Conservation (phyloP, 2,888 invertebrate genomes). For the Buathra laborator region DNA sequence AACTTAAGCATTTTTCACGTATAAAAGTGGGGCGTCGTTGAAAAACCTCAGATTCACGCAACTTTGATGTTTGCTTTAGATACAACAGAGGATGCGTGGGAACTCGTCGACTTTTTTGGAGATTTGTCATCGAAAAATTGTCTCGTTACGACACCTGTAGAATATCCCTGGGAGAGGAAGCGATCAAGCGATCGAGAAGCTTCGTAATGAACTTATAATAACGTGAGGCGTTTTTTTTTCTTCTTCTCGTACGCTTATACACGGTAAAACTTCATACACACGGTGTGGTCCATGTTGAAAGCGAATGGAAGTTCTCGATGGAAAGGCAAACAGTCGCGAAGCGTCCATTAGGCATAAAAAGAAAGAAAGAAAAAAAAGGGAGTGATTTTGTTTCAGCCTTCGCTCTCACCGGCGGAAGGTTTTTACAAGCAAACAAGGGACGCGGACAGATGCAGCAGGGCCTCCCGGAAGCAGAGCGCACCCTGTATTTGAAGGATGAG, state of each 20-base stretch:
- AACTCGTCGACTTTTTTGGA: not conserved
- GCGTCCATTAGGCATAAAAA: constrained; percentile 45
- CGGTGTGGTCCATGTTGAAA: constrained; percentile 35
- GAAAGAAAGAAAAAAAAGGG: not conserved
- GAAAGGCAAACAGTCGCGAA: constrained; percentile 57
- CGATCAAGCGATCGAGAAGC: not conserved
- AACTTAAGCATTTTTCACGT: not conserved
- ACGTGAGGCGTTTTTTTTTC: not conserved
- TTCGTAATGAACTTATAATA: constrained; percentile 52
- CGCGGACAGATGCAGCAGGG: constrained; percentile 57
- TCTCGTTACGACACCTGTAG: not conserved
- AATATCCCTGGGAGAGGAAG: constrained; percentile 3
- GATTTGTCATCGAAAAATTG: not conserved
- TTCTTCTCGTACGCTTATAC: constrained; percentile 8
- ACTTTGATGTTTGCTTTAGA: not conserved
- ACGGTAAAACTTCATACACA: not conserved
- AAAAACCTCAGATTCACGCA: not conserved
- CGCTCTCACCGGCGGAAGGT: constrained; percentile 23
- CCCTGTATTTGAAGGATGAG: not conserved
- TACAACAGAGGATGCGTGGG: constrained; percentile 11
- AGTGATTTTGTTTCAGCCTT: constrained; percentile 60
- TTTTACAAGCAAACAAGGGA: constrained; percentile 55
- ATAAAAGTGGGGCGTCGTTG: not conserved
- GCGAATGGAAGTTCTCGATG: constrained; percentile 38
- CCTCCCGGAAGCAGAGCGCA: constrained; percentile 59